phyloP scores from a whole-genome alignment of 2,113 vertebrate genomes.

The Tursiops truncatus region DNA sequence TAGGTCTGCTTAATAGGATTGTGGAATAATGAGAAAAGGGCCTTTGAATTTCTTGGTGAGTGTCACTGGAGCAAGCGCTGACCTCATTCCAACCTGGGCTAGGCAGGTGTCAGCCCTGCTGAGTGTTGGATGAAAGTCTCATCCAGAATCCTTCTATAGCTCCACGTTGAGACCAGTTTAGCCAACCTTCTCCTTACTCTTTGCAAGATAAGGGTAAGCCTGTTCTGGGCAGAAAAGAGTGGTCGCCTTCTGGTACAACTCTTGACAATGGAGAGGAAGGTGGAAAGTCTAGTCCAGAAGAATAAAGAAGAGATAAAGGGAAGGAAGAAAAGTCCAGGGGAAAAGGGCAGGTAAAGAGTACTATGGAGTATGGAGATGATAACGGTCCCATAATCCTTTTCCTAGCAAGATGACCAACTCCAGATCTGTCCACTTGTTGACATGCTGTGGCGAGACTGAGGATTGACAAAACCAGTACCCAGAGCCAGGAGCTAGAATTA shows the following conservation, averaged over 20 bases:
- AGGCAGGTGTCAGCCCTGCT: neutral
- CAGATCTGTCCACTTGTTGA: slow-evolving; percentile 26
- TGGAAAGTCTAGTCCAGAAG: neutral
- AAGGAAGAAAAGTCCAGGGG: neutral
- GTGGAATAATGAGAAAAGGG: neutral
- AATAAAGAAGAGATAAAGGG: neutral
- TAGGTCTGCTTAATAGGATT: neutral
- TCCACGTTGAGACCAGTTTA: fast-evolving
- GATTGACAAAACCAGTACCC: slow-evolving; percentile 22
- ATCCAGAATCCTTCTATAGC: neutral
- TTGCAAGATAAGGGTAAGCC: neutral
- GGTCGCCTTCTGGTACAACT: neutral
- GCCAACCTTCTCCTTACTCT: neutral
- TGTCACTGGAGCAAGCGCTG: neutral
- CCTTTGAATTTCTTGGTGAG: neutral
- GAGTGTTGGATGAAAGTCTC: neutral
- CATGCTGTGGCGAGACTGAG: neutral
- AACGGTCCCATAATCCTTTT: neutral
- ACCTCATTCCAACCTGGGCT: neutral
- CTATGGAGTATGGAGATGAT: neutral
- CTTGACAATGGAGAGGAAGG: neutral
- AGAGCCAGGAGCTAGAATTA: slow-evolving; percentile 17
- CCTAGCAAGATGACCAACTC: slow-evolving; percentile 10
- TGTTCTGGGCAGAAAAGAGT: neutral
- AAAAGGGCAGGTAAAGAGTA: neutral